Evolutionary conservation across 2,797 vertebrate genomes (phyloP).

Genomic region (Mallotus villosus): DNA sequence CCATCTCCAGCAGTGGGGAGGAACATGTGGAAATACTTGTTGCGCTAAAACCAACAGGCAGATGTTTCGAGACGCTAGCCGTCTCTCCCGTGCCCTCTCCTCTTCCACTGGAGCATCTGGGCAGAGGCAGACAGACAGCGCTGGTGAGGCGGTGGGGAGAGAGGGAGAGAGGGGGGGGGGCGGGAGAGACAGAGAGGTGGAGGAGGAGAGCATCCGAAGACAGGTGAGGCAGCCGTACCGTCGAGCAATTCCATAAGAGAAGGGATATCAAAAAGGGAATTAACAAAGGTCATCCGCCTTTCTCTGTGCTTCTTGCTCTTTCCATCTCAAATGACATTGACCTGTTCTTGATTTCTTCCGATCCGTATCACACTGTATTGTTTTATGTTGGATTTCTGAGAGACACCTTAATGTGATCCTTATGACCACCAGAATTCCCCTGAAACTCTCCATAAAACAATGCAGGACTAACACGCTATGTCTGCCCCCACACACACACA

Average conservation of each 20-base stretch:
- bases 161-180: conserved; percentile 18
- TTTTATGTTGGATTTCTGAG: no score
- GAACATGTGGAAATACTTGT: conserved; percentile 78
- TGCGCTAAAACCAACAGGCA: conserved; percentile 72
- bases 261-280: background rate
- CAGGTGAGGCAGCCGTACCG: background rate
- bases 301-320: background rate
- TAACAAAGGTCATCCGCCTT: background rate
- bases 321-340: conserved; percentile 22
- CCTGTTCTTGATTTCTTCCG: no score
- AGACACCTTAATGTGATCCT: background rate
- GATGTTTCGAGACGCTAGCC: conserved; percentile 76
- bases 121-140: conserved; percentile 42
- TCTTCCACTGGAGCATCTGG: conserved; percentile 69
- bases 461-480: no score
- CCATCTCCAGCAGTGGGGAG: conserved; percentile 62
- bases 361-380: no score
- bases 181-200: conserved; percentile 25
- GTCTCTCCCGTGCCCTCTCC: conserved; percentile 65
- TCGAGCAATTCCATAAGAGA: background rate
- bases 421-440: conserved; percentile 44
- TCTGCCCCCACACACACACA: no score
- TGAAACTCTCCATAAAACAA: conserved; percentile 11
- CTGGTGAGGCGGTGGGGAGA: background rate
- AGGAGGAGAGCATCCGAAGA: conserved; percentile 25